Conservation (phyloP, 1,140 invertebrate genomes). For the Eupeodes corollae region DNA sequence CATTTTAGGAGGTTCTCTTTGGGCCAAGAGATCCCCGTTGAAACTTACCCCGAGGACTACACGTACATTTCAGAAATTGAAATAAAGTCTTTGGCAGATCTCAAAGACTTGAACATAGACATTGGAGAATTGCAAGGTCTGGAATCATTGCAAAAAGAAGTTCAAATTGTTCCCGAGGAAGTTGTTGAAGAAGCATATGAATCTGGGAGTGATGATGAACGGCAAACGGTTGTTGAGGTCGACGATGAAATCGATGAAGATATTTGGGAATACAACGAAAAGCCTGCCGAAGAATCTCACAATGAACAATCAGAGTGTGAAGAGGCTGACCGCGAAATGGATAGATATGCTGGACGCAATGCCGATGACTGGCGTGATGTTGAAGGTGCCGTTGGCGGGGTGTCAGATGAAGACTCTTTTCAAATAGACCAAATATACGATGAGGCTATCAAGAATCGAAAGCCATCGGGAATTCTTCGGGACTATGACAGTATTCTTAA, state of each 20-base stretch:
- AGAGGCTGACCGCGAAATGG: conserved; percentile 29
- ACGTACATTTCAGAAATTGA: conserved; percentile 30
- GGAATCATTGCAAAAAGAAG: too few species aligned
- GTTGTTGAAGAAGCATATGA: conserved; percentile 6
- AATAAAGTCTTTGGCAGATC: conserved; percentile 22
- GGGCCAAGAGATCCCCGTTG: conserved; percentile 27
- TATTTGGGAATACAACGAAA: conserved; percentile 31
- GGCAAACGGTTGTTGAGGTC: conserved; percentile 31
- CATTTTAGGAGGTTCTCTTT: conserved; percentile 29
- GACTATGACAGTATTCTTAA: conserved; percentile 29
- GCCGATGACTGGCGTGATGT: conserved; percentile 31
- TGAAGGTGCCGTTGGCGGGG: conserved; percentile 26
- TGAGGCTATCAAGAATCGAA: conserved; percentile 29
- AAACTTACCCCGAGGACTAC: conserved; percentile 32
- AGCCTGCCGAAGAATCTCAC: conserved; percentile 31
- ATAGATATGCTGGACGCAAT: conserved; percentile 25
- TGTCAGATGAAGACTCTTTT: conserved; percentile 26
- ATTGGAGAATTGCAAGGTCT: too few species aligned
- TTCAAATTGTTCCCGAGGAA: too few species aligned
- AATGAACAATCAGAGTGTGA: conserved; percentile 33
- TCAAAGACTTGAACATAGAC: conserved; percentile 18
- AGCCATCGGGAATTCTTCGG: conserved; percentile 27
- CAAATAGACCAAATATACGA: conserved; percentile 34
- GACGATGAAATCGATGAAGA: conserved; percentile 33
- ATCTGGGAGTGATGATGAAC: conserved; percentile 30